Conservation (phyloP, 1,140 invertebrate species). For the Trachymyrmex cornetzi region DNA sequence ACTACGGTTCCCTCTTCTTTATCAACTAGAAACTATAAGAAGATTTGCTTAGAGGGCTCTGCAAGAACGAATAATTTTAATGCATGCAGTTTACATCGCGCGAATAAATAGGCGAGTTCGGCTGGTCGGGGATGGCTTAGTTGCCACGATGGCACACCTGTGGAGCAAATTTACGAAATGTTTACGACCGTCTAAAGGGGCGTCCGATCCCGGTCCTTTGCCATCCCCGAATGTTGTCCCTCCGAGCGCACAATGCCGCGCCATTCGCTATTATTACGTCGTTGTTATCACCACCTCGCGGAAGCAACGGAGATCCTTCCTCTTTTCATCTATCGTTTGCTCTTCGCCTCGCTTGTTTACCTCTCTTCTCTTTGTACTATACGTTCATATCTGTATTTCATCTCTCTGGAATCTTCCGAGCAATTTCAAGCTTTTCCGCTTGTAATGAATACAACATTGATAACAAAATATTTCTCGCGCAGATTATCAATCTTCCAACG, state of each 20-base stretch:
- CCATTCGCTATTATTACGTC: slow-evolving; percentile 84
- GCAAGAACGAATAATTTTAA: slow-evolving; percentile 49
- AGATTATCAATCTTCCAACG: slow-evolving; percentile 41
- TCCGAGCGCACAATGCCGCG: slow-evolving; percentile 80
- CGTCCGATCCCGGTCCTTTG: slow-evolving; percentile 74
- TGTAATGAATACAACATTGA: slow-evolving; percentile 40
- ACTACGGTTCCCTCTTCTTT: neutral
- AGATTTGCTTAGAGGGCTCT: slow-evolving; percentile 45
- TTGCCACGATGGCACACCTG: slow-evolving; percentile 86
- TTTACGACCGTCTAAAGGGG: slow-evolving; percentile 85
- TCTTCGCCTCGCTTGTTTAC: slow-evolving; percentile 34
- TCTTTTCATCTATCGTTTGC: slow-evolving; percentile 42
- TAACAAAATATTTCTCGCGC: slow-evolving; percentile 31
- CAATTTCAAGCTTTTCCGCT: neutral
- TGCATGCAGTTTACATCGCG: slow-evolving; percentile 63
- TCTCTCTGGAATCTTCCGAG: neutral
- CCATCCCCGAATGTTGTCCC: slow-evolving; percentile 70
- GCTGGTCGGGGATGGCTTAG: slow-evolving; percentile 82
- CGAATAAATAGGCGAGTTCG: slow-evolving; percentile 84
- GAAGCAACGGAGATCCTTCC: slow-evolving; percentile 67
- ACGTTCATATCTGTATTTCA: neutral
- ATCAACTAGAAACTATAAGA: slow-evolving; percentile 29
- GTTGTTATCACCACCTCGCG: slow-evolving; percentile 79
- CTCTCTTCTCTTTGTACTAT: neutral
- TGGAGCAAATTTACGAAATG: slow-evolving; percentile 87